phyloP scores from a whole-genome alignment of 30 jellyfish, hydroid and myxozoan genomes.

The Rhopilema esculentum region DNA sequence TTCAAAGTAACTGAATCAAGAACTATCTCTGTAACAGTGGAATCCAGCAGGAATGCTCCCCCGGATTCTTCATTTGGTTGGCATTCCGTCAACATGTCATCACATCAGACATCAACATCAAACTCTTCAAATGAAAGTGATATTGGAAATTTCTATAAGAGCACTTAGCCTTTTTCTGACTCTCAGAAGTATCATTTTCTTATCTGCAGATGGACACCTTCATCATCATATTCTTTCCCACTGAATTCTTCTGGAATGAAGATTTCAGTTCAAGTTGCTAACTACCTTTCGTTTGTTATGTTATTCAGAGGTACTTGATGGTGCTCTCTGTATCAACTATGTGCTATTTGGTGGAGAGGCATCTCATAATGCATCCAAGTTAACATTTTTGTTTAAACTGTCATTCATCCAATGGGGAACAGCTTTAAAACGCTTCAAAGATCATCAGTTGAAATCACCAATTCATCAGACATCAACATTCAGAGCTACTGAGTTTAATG shows the following conservation, averaged over 20 bases:
- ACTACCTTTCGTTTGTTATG: not conserved
- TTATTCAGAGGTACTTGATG: constrained; percentile 19
- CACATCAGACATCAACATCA: no score
- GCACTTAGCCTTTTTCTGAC: not conserved
- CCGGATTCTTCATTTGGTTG: no score
- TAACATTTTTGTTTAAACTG: not conserved
- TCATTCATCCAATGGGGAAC: constrained; percentile 4
- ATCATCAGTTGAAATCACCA: not conserved
- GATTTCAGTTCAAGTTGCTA: not conserved
- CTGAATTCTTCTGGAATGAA: not conserved
- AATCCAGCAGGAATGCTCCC: no score
- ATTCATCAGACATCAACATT: not conserved
- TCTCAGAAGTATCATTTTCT: not conserved
- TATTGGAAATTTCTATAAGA: constrained; percentile 2
- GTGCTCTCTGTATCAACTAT: constrained; percentile 22
- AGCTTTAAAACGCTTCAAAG: not conserved
- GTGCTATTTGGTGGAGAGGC: constrained; percentile 31
- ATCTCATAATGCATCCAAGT: not conserved
- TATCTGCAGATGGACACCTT: not conserved
- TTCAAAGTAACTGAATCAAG: no score
- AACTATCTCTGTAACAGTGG: no score
- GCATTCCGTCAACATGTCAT: no score
- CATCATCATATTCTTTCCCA: not conserved
- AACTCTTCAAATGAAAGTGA: not conserved
- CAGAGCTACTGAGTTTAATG: not conserved